phyloP scores from a whole-genome alignment of 1,140 invertebrate species.

The Acromyrmex echinatior region DNA sequence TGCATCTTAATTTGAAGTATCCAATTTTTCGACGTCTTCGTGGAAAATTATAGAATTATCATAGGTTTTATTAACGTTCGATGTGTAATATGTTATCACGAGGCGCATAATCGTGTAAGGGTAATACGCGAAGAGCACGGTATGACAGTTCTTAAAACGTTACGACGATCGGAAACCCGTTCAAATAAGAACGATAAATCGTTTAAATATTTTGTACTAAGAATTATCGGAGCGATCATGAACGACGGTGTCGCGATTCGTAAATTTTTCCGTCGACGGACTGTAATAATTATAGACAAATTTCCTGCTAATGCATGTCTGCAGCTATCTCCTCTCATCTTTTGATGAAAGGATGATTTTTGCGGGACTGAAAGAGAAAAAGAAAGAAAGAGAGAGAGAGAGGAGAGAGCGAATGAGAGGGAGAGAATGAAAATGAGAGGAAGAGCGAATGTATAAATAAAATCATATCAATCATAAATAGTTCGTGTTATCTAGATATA shows the following conservation, averaged over 20 bases:
- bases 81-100: slow-evolving; percentile 82
- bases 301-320: slow-evolving; percentile 57
- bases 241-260: slow-evolving; percentile 36
- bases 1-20: slow-evolving; percentile 1
- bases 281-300: slow-evolving; percentile 58
- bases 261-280: slow-evolving; percentile 34
- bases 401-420: not conserved
- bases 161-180: slow-evolving; percentile 66
- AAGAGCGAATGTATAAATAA: slow-evolving; percentile 84
- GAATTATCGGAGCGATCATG: slow-evolving; percentile 68
- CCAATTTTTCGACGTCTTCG: slow-evolving; percentile 52
- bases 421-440: slow-evolving; percentile 6
- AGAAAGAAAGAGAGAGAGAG: not conserved
- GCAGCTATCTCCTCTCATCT: slow-evolving; percentile 5
- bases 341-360: slow-evolving; percentile 39
- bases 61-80: slow-evolving; percentile 75
- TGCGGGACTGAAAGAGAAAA: slow-evolving; percentile 11
- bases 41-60: slow-evolving; percentile 66
- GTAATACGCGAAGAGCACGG: slow-evolving; percentile 80
- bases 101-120: slow-evolving; percentile 57
- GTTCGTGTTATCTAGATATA: slow-evolving; percentile 80
- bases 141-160: slow-evolving; percentile 84
- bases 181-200: slow-evolving; percentile 75
- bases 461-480: slow-evolving; percentile 86
- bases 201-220: slow-evolving; percentile 86